Evolutionary conservation across 2,888 invertebrate species (phyloP).

Genomic region (Limnephilus rhombicus): DNA sequence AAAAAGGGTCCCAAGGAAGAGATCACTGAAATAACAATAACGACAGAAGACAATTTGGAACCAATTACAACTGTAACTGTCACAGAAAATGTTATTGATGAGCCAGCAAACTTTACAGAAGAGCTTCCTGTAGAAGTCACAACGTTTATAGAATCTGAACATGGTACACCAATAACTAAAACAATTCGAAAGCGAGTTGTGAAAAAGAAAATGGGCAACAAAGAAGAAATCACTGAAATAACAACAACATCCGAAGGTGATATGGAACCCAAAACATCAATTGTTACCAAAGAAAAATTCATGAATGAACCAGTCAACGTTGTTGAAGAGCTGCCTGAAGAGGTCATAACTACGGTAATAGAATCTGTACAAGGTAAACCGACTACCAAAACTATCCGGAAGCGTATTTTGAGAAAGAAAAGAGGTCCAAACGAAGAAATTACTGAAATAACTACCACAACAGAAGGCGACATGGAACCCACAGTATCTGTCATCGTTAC

Average conservation of each 20-base stretch:
- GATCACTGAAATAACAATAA: constrained; percentile 55
- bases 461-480: constrained; percentile 74
- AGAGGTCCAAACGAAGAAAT: constrained; percentile 67
- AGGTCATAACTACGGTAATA: constrained; percentile 2
- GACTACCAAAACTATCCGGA: constrained; percentile 69
- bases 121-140: constrained; percentile 67
- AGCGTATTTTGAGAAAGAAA: constrained; percentile 68
- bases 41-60: constrained; percentile 68
- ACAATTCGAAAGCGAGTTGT: constrained; percentile 58
- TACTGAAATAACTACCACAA: constrained; percentile 72
- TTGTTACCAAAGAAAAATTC: constrained; percentile 37
- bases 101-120: constrained; percentile 60
- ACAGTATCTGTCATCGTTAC: constrained; percentile 71
- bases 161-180: neutral
- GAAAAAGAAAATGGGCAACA: constrained; percentile 54
- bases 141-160: neutral
- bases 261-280: constrained; percentile 68
- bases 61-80: constrained; percentile 68
- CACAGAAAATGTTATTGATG: constrained; percentile 10
- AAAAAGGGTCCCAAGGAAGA: constrained; percentile 22
- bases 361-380: constrained; percentile 46
- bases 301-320: neutral
- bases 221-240: constrained; percentile 64
- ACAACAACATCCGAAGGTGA: constrained; percentile 69
- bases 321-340: constrained; percentile 43